These are phyloP conservation scores for Drosophila nigrodunni DNA, from an alignment of 1,140 invertebrate genomes.

Conservation along the genomic window DNA sequence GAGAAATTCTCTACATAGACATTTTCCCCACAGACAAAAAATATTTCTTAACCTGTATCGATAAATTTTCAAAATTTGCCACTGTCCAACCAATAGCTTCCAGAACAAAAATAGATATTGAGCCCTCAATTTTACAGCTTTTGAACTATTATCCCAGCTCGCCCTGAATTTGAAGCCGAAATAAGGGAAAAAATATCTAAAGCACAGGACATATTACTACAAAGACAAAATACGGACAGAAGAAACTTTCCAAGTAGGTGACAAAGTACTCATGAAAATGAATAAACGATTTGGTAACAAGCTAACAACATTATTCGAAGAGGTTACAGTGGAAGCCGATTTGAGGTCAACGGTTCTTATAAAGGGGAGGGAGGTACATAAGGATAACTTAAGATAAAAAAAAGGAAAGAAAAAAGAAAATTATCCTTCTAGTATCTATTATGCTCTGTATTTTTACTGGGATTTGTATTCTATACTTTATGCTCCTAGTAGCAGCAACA, in stretches of 20 bases:
- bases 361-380: slow-evolving; percentile 18
- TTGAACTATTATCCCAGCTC: slow-evolving; percentile 42
- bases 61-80: slow-evolving; percentile 44
- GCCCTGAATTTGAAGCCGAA: too few species aligned
- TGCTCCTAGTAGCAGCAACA: too few species aligned
- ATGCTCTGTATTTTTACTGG: too few species aligned
- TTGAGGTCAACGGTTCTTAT: background rate
- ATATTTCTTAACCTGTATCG: slow-evolving; percentile 28
- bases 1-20: slow-evolving; percentile 43
- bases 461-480: too few species aligned
- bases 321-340: slow-evolving; percentile 14
- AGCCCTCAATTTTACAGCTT: slow-evolving; percentile 36
- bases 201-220: too few species aligned
- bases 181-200: too few species aligned
- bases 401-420: too few species aligned
- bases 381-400: background rate
- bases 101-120: too few species aligned
- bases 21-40: slow-evolving; percentile 33
- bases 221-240: too few species aligned
- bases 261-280: too few species aligned
- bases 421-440: too few species aligned
- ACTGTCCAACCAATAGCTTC: slow-evolving; percentile 37
- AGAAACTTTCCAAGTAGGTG: too few species aligned
- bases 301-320: slow-evolving; percentile 17
- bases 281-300: slow-evolving; percentile 25